phyloP scores from a whole-genome alignment of 2,888 invertebrate species.

The Diloba caeruleocephala region DNA sequence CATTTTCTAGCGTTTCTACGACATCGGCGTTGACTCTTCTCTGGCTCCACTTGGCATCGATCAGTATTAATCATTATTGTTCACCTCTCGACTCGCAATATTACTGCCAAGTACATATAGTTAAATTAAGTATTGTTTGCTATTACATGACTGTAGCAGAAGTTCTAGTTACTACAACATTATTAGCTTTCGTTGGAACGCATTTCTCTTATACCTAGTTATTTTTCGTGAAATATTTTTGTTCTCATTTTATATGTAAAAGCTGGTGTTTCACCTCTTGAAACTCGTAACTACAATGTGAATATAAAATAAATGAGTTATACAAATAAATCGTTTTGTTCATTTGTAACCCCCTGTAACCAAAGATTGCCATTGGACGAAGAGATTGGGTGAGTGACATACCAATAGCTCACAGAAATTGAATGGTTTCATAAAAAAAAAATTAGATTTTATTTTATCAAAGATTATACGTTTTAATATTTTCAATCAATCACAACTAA shows the following conservation, averaged over 20 bases:
- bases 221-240: conserved; percentile 81
- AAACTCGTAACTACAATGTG: conserved; percentile 86
- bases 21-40: conserved; percentile 32
- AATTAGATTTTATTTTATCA: too few species aligned
- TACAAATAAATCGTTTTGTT: conserved; percentile 75
- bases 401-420: too few species aligned
- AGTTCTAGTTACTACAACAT: conserved; percentile 66
- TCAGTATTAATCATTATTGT: conserved; percentile 81
- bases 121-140: conserved; percentile 64
- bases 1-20: conserved; percentile 12
- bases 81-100: conserved; percentile 57
- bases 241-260: conserved; percentile 87
- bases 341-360: conserved; percentile 33
- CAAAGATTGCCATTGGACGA: too few species aligned
- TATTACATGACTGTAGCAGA: conserved; percentile 64
- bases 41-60: conserved; percentile 76
- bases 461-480: too few species aligned
- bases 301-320: conserved; percentile 89
- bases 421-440: too few species aligned
- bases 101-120: conserved; percentile 67
- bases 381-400: too few species aligned
- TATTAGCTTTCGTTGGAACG: conserved; percentile 79
- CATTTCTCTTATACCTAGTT: conserved; percentile 86
- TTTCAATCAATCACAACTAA: too few species aligned
- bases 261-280: conserved; percentile 83